Base-by-base conservation (phyloP, 2,888 invertebrate species). In the Microplitis deprimator region DNA sequence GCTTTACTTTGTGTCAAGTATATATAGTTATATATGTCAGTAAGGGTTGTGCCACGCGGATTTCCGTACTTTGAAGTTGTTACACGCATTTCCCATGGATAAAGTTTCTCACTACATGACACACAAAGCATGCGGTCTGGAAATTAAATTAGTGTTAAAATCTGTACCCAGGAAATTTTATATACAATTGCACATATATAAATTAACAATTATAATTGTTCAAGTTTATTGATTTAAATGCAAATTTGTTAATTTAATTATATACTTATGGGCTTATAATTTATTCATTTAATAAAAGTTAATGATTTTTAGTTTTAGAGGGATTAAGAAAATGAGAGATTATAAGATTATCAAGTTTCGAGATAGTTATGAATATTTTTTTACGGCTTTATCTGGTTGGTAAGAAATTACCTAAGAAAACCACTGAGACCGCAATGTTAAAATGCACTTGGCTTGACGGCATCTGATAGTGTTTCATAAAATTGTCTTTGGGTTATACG, bases 61-160 rank as follows among this genome's bases (percentile, higher is more conserved):
- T 85, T 85, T 84, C 78, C 81, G 76, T 76, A 77, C 81, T 83
- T 84, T 84, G 81, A 81, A 78, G 77, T 81, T 69, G 13, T 60
- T 61, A 68, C 71, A 72, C 73, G 72, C 60, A 68, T 73, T 50
- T 69, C 60, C 41, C 38, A 38, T 20, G 38, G 65, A 65, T 65
- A 65, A 65, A 65, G 38, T 65, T 65, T 29, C 65, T 13, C 29
- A 65, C 20, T 8, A 65, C 38, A 65, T 29, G 13, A 29, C 20
- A 65, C 38, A 59, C 65, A 65, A 65, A 65, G 65, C 65, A 29
- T 65, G 62, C 6, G 69, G 64, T 60, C 60, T 50, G 72, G 65
- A 59, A 20, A 60, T 41, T 73, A 13, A 68, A 38, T 65, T 65
- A 38, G 38, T 65, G 38, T 38, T 65, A 29, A 38, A 65, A 65